Base-by-base conservation (phyloP, 1,140 invertebrate species). In the Zaprionus inermis region DNA sequence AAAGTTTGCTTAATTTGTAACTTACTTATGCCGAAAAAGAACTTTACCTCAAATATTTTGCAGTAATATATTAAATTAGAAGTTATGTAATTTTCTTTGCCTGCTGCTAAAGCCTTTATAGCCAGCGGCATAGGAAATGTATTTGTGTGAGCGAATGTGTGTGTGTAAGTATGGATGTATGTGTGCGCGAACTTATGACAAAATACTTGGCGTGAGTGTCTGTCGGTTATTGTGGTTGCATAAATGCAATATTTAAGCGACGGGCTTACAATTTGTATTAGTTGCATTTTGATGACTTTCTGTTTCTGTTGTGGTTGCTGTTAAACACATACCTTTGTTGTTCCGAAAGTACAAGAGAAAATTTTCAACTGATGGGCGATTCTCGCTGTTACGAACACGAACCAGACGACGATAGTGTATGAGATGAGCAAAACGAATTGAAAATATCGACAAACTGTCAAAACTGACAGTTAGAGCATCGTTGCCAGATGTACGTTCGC, bases 241-340 rank as follows among this genome's bases (percentile, higher is more conserved):
- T 81, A 69, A 81, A 78, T 67, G 66, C 66, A 66, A 72, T 34
- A 56, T 51, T 74, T 44, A 20, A 61, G 58, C 67, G 76, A 75
- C 64, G 67, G 83, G 77, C 70, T 78, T 83, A 88, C 84, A 78
- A 70, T 75, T 79, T 78, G 54, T 72, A 64, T 79, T 60, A 71
- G 66, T 78, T 75, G 65, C 51, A 28, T 55, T 70, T 64, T 68
- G 67, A 59, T 78, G 70, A 55, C 34, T 44, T 44, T 44, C 38
- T 41, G 44, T 67, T 65, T 55, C 54, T 54, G 54, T 68, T 72
- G 54, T 57, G 56, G 24, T 32, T 56, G 52, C 51, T 60, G 56
- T 44, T 55, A 74, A 85, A 81, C 84, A 88, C 83, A 88, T 88
- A 88, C 83, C 83, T 88, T 83, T 88, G 83, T 89, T 83, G 77